Base-by-base conservation (phyloP, 30 jellyfish, hydroid and myxozoan species). In the Catostylus mosaicus region DNA sequence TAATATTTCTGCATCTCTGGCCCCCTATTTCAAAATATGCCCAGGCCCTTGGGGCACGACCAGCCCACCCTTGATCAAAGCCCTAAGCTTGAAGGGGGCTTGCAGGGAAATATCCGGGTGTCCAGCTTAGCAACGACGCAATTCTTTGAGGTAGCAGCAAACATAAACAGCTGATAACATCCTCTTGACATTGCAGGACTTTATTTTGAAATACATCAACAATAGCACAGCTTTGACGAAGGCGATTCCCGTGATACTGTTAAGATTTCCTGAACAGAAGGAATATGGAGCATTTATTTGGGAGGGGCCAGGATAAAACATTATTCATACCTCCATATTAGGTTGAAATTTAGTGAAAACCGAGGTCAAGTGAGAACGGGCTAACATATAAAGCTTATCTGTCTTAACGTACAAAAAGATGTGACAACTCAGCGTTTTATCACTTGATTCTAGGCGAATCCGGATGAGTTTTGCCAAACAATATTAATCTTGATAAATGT, bases 241-340 rank as follows among this genome's bases (percentile, higher is more conserved):
- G 63, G 20, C 27, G 63, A 50, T 50, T 50, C 63, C 63, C 24
- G 16, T 43, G 16, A 43, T 43, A 6, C 54, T 6, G 16, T 43
- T 43, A 43, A 43, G 16, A 0, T 43, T 6, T 43, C 54, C 54
- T 43, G 54, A 16, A 6, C 16, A 6, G n/a, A n/a, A n/a, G 54
- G 54, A 43, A 9, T 6, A 3, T 50, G 63, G 2, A 50, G 19
- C 63, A 18, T 50, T 27, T 50, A 6, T 50, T 3, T 50, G 63
- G 63, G 63, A 4, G 63, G 63, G 63, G 63, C 63, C 20, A 6
- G 0, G 5, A 50, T 27, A 50, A 50, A 20, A 59, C 0, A 18
- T 18, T 27, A 30, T n/a, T 33, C 32, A 43, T 65, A 45, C 2
- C 64, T 68, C 80, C 80, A 68, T 68, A 68, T 35, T 68, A 68